Base-by-base conservation (phyloP, 2,797 vertebrate species). In the Amblyraja radiata region DNA sequence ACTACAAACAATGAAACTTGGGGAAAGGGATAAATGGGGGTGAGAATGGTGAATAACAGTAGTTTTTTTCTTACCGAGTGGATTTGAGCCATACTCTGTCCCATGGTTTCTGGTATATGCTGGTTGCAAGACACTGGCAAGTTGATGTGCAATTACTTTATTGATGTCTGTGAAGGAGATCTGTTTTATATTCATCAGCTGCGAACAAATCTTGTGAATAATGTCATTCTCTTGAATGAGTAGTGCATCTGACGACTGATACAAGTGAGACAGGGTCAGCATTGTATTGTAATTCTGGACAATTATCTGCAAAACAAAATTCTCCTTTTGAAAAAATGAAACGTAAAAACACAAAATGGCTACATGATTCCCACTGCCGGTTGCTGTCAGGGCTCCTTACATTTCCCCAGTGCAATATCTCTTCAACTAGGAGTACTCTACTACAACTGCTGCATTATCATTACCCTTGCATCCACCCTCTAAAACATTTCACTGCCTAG, bases 281-380 rank as follows among this genome's bases (percentile, higher is more conserved):
- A 98, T 95, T 0, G 98, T 98, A 95, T 99, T 99, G 95, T 99
- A 99, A 96, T 99, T 99, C 95, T 99, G 99, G 94, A 99, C 98
- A 36, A 99, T 99, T 93, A 99, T 98, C 99, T 99, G 94, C 61
- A 78, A 32, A 39, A 73, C 73, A 74, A 92, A 93, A 93, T n/a
- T 18, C 28, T 88, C 8, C n/a, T 81, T 86, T 16, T 63, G n/a
- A 6, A 23, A 80, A 81, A 76, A 46, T 46, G 77, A 46, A 65
- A 80, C 28, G 7, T 54, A n/a, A 25, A 11, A 71, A 73, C 32
- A 65, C 39, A 14, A 71, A 73, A 71, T 32, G 36, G 5, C 4
- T 18, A 93, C 1, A 13, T 9, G 28, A 18, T 23, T 25, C 7
- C 61, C 6, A 13, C 11, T 63, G 25, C 11, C n/a, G 25, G 21